Base-by-base conservation (phyloP, 2,797 vertebrate species). In the Lacerta bilineata region DNA sequence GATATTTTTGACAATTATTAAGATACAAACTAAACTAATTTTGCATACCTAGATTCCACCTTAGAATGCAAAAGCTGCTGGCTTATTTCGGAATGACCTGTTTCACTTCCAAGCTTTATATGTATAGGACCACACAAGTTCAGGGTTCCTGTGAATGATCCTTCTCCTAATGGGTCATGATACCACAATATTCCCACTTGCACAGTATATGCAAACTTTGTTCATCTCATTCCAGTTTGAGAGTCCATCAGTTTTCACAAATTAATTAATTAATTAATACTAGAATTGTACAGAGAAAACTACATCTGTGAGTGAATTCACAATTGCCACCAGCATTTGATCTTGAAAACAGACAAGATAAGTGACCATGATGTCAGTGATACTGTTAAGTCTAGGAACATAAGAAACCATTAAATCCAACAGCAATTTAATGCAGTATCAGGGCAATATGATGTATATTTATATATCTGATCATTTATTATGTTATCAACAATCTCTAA, bases 351-450 rank as follows among this genome's bases (percentile, higher is more conserved):
- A 74, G 7, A 5, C 27, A 72, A 29, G 7, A 5, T 9, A 72
- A 29, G 39, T 29, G 13, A 5, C 64, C 91, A 74, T 87, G 64
- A 76, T 90, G 87, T 25, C 23, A 87, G 13, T 5, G 27, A 86
- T 87, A 55, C 36, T 88, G 8, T 50, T 33, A 92, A 84, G 68
- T 68, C 80, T 87, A 85, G 46, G 8, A 61, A 86, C 88, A 39
- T 23, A 79, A 55, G n/a, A 90, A 92, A 36, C 8, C 20, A n/a
- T 85, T 84, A 61, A 2, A 6, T 66, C 85, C 11, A 80, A 74
- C 17, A 82, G 7, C 18, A 11, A 85, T 46, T 88, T 87, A 78
- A 71, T 61, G 5, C 8, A 41, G 5, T 8, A 55, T 41, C n/a
- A 50, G 25, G 41, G 27, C 41, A 41, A 69, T 66, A 64, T 55